phyloP scores from a whole-genome alignment of 2,113 vertebrate genomes.

The Anas platyrhynchos region DNA sequence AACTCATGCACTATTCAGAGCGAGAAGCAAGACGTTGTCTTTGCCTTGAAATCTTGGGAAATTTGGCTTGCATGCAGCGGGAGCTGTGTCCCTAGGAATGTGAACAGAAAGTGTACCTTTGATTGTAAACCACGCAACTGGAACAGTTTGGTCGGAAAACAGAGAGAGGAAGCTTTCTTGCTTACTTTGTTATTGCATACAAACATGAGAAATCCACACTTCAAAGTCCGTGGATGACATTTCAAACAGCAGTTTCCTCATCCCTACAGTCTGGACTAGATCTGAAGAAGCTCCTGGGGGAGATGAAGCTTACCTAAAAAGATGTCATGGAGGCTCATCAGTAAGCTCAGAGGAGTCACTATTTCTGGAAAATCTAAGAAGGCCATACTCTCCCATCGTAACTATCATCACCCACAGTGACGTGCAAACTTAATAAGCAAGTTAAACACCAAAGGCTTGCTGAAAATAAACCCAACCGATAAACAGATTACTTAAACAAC shows the following conservation, averaged over 20 bases:
- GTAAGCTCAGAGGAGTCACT: not conserved
- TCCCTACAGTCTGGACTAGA: not conserved
- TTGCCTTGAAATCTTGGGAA: not conserved
- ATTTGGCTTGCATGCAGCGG: not conserved
- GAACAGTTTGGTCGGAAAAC: not conserved
- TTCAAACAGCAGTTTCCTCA: constrained; percentile 11
- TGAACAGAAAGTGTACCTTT: not conserved
- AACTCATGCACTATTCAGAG: not conserved
- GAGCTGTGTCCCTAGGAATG: not conserved
- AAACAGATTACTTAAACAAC: not conserved
- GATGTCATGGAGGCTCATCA: not conserved
- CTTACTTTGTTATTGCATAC: not conserved
- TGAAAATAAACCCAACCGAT: constrained; percentile 18
- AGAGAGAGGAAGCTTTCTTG: not conserved
- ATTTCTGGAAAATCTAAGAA: not conserved
- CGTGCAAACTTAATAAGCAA: not conserved
- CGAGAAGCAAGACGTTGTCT: not conserved
- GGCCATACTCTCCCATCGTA: not conserved
- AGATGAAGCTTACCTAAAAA: not conserved
- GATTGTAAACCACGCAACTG: not conserved
- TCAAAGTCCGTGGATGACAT: not conserved
- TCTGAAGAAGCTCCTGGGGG: not conserved
- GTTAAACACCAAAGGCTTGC: not conserved
- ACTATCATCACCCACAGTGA: not conserved
- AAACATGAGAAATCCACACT: constrained; percentile 14